Base-by-base conservation (phyloP, 2,888 invertebrate genomes). In the Macrosoma leucophasiata region DNA sequence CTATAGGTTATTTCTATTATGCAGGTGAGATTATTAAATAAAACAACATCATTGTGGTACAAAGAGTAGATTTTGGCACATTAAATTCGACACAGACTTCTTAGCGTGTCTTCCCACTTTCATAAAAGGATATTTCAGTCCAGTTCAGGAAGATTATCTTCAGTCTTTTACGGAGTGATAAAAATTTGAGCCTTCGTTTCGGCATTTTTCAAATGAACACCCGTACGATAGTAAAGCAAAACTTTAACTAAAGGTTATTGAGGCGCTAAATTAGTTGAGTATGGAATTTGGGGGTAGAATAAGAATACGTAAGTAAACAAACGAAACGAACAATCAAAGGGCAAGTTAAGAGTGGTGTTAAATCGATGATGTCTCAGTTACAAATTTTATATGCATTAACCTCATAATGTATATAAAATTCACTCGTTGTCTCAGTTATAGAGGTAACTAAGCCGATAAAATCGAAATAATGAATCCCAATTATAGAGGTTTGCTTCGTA, bases 201-300 rank as follows among this genome's bases (percentile, higher is more conserved):
- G 33, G 7, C 26, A 33, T 26, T 33, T 33, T 33, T 31, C 33
- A 33, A 26, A 26, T 33, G 26, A 33, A 33, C 33, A 26, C 26
- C 33, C 8, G 26, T 23, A 31, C 17, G 31, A 27, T 27, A 27
- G 27, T 23, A 31, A 31, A 31, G 31, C 31, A 17, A 31, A 31
- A 31, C 31, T 23, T 23, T 23, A 31, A 23, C 23, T 23, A 23
- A 17, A 31, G 12, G 31, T 31, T 3, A 31, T n/a, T 23, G 10
- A 23, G 9, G 25, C 25, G 15, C 18, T 11, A 27, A 22, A 19
- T 19, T 29, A 29, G 14, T 29, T 29, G 13, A 7, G 14, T 33
- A 26, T 9, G 33, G 26, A 33, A 33, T 33, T 33, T 26, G 33
- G 13, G 26, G 33, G 33, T 33, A 33, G 33, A 33, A 33, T 31